Base-by-base conservation (phyloP, 2,113 vertebrate species). In the Calidris pugnax region DNA sequence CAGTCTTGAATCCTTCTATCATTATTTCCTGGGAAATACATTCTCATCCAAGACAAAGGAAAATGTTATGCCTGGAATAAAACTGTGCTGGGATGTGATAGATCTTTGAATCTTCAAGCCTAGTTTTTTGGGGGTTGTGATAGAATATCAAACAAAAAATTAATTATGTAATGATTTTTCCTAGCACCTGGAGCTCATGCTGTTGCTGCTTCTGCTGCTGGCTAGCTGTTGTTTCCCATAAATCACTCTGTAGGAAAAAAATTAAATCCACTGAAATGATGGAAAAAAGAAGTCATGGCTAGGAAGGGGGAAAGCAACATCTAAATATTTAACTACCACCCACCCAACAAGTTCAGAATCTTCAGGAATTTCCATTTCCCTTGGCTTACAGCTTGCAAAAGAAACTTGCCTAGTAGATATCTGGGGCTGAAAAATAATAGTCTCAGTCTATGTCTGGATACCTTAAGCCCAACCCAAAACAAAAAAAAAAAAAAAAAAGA, bases 131-230 rank as follows among this genome's bases (percentile, higher is more conserved):
- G 4, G 75, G 76, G 64, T 89, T 83, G 63, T 94, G 90, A 87
- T 96, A 95, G 32, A 89, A 66, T 96, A 96, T 93, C 77, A 93
- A 93, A 97, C 90, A 89, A 72, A 95, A 94, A 96, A 95, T 96
- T 92, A 97, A 96, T 97, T 97, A 85, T 72, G 48, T 91, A 91
- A 79, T 71, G 56, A 48, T 85, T 94, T 95, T 92, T 71, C 69
- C 71, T 82, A 94, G 72, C 97, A 98, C 97, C 95, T 98, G 97
- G 92, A 97, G 67, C 89, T 97, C 88, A 88, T 89, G 93, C 90
- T 94, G 94, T 90, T 96, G 74, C 81, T 93, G 53, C 76, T 95
- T 84, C 93, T 96, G 94, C 90, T 95, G 32, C 80, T 96, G 92
- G n/a, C 75, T 96, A 85, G 68, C 85, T 96, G 94, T 92, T 96